phyloP scores from a whole-genome alignment of 2,113 vertebrate genomes.

The Silurus glanis region DNA sequence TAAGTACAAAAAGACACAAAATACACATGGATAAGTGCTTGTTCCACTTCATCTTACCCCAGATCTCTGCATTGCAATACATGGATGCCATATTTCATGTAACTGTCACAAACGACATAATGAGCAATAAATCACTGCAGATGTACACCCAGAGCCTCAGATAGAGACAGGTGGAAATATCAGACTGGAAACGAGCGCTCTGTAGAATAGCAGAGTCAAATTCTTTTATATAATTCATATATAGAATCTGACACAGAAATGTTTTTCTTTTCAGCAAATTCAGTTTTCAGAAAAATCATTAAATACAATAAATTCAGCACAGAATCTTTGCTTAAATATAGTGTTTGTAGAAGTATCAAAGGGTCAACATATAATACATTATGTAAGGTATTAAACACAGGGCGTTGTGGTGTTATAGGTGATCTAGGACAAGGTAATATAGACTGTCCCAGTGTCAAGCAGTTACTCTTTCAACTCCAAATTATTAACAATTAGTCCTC shows the following conservation, averaged over 20 bases:
- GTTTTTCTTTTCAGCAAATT: neutral
- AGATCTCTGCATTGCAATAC: neutral
- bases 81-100: constrained; percentile 8
- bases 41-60: constrained; percentile 12
- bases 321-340: neutral
- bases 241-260: neutral
- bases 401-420: neutral
- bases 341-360: neutral
- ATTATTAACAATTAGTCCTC: neutral
- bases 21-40: constrained; percentile 13
- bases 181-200: neutral
- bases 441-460: neutral
- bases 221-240: neutral
- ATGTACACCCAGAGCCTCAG: neutral
- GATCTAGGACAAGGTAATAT: neutral
- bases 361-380: neutral
- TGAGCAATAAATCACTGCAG: constrained; percentile 32
- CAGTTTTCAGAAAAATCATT: neutral
- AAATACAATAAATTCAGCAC: neutral
- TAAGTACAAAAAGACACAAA: neutral
- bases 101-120: constrained; percentile 14
- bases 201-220: neutral
- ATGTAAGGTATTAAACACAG: neutral
- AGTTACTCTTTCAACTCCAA: neutral
- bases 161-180: constrained; percentile 12